Evolutionary conservation across 2,888 invertebrate species (phyloP).

Genomic region (Hydropsyche betteni): DNA sequence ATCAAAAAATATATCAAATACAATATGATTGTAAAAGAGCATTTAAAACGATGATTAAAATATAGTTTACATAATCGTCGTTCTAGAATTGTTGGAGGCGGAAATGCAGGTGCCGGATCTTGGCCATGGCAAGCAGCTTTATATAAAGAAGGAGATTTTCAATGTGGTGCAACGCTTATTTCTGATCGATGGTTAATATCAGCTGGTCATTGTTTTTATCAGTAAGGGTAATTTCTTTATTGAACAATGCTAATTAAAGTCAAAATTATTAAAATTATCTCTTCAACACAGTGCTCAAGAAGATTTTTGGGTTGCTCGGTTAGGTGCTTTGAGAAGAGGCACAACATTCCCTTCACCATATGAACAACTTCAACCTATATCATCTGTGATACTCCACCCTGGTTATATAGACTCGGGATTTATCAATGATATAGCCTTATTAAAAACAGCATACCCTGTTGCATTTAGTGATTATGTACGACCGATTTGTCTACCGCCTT

Average conservation of each 20-base stretch:
- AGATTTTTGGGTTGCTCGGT: constrained; percentile 82
- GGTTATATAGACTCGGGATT: constrained; percentile 79
- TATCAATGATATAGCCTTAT: constrained; percentile 79
- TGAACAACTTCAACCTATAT: constrained; percentile 74
- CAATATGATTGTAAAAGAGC: constrained; percentile 37
- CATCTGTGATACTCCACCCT: constrained; percentile 75
- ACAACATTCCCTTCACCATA: constrained; percentile 79
- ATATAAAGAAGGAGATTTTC: constrained; percentile 85
- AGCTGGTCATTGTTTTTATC: constrained; percentile 84
- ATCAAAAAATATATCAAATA: neutral
- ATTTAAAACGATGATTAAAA: constrained; percentile 44
- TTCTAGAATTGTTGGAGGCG: constrained; percentile 82
- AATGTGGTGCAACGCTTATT: constrained; percentile 81
- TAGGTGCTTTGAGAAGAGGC: constrained; percentile 78
- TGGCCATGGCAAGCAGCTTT: constrained; percentile 91
- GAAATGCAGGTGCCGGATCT: constrained; percentile 77
- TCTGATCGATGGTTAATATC: constrained; percentile 78
- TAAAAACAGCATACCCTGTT: constrained; percentile 69
- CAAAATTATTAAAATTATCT: constrained; percentile 34
- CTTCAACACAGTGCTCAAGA: constrained; percentile 69
- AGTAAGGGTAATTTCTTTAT: constrained; percentile 64
- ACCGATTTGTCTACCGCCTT: constrained; percentile 73
- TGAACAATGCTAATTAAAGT: neutral
- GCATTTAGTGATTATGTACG: constrained; percentile 71
- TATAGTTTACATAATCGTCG: constrained; percentile 54